These are phyloP conservation scores for Dreissena polymorpha DNA, from an alignment of 1,140 invertebrate species.

Conservation along the genomic window DNA sequence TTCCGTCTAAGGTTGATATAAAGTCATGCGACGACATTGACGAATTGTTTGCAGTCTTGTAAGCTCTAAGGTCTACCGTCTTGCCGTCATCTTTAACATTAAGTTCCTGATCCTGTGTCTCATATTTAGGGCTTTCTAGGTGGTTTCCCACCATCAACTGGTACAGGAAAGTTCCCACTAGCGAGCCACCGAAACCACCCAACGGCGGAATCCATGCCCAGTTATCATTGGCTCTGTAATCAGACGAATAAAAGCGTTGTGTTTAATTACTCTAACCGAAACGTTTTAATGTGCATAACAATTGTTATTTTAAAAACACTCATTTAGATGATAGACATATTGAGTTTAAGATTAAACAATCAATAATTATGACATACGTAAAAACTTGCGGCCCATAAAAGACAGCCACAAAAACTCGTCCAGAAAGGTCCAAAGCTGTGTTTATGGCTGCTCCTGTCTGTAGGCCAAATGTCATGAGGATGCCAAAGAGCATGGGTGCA, in stretches of 20 bases:
- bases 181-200: constrained; percentile 14
- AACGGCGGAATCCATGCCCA: constrained; percentile 40
- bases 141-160: constrained; percentile 50
- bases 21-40: too few species aligned
- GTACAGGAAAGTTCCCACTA: constrained; percentile 36
- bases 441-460: constrained; percentile 39
- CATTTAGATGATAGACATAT: too few species aligned
- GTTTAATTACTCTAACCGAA: too few species aligned
- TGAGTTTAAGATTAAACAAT: too few species aligned
- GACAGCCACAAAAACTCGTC: constrained; percentile 13
- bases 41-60: too few species aligned
- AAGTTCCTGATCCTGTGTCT: too few species aligned
- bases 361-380: constrained; percentile 11
- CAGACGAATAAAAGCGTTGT: too few species aligned
- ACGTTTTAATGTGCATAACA: too few species aligned
- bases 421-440: constrained; percentile 26
- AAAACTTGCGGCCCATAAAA: constrained; percentile 34
- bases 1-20: too few species aligned
- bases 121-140: neutral
- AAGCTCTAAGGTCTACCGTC: too few species aligned
- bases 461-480: constrained; percentile 26
- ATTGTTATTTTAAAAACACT: too few species aligned
- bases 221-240: neutral
- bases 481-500: constrained; percentile 29
- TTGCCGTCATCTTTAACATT: too few species aligned